Evolutionary conservation across 2,797 vertebrate species (phyloP).

Genomic region (Mormyrops boulengeri): DNA sequence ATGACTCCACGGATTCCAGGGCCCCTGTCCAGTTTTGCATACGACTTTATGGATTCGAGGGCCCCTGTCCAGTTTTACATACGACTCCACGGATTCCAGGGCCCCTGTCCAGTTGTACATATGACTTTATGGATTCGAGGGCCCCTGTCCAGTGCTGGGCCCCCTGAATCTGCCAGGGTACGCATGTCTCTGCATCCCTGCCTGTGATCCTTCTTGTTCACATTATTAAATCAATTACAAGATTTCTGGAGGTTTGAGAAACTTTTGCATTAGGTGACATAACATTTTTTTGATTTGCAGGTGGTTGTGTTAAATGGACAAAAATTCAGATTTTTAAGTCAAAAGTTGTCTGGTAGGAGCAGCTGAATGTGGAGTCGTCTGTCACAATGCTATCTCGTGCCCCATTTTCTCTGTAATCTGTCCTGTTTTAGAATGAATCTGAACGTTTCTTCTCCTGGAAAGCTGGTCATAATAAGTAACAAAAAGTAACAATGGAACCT

Average conservation of each 20-base stretch:
- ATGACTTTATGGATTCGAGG: neutral
- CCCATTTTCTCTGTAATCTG: neutral
- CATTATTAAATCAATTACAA: neutral
- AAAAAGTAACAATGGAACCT: neutral
- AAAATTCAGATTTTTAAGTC: neutral
- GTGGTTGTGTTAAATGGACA: neutral
- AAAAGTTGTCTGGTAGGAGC: neutral
- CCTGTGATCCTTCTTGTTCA: neutral
- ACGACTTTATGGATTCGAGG: no score
- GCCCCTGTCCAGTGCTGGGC: neutral
- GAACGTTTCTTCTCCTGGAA: neutral
- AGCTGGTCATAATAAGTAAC: neutral
- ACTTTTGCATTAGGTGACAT: neutral
- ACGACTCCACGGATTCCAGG: no score
- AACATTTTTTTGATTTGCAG: neutral
- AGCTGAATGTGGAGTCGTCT: neutral
- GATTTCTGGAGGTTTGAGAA: neutral
- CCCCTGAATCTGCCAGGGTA: neutral
- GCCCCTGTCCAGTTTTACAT: no score
- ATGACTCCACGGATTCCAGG: no score
- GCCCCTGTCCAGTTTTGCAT: no score
- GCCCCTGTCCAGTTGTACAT: no score
- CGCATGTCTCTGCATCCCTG: neutral
- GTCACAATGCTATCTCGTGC: neutral
- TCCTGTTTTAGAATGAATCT: neutral